phyloP scores from a whole-genome alignment of 1,140 invertebrate species.

The Nomia melanderi region DNA sequence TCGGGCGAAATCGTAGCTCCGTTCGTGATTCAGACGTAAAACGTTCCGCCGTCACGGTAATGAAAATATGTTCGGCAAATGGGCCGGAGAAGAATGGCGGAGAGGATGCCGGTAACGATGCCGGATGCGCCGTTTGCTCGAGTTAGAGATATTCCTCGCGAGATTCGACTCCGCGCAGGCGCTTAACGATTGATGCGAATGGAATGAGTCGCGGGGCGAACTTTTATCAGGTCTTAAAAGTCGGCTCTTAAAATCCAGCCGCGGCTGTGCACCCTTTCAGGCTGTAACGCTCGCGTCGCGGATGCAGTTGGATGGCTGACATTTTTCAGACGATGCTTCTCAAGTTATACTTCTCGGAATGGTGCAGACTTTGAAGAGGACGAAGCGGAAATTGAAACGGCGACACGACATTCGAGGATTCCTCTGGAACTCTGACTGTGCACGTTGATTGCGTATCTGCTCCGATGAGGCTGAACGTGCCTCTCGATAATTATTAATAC shows the following conservation, averaged over 20 bases:
- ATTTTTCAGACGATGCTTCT: too few relatives aligned
- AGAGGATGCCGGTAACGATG: neutral
- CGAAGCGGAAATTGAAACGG: too few relatives aligned
- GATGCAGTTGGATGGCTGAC: too few relatives aligned
- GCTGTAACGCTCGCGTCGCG: too few relatives aligned
- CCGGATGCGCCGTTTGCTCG: conserved; percentile 35
- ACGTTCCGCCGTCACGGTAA: neutral
- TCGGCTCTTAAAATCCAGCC: neutral
- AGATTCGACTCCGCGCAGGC: neutral
- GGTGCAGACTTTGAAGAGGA: too few relatives aligned
- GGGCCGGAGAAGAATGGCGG: neutral
- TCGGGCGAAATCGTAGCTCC: neutral
- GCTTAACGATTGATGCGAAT: neutral
- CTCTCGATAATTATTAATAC: too few relatives aligned
- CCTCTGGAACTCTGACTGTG: too few relatives aligned
- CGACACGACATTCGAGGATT: too few relatives aligned
- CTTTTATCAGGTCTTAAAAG: neutral
- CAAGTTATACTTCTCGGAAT: too few relatives aligned
- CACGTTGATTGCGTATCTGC: too few relatives aligned
- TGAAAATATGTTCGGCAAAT: conserved; percentile 9
- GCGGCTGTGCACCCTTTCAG: too few relatives aligned
- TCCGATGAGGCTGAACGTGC: too few relatives aligned
- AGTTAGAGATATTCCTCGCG: conserved; percentile 8
- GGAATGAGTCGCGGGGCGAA: neutral
- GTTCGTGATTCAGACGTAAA: neutral